Evolutionary conservation across 2,797 vertebrate species (phyloP).

Genomic region (Huso huso): DNA sequence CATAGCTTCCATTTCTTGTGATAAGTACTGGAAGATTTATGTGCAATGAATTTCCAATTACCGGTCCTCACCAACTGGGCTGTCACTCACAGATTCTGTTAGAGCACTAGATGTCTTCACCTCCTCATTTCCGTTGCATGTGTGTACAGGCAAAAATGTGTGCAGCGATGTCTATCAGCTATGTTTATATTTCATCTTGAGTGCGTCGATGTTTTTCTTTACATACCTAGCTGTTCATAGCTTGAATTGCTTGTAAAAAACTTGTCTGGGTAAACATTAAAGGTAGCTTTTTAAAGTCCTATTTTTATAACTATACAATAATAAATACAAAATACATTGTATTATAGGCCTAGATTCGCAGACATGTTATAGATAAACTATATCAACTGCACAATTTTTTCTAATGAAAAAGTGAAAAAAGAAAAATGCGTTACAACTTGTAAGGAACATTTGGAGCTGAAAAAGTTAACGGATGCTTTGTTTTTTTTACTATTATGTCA

Average conservation of each 20-base stretch:
- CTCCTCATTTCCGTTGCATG: constrained; percentile 31
- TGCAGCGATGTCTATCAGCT: constrained; percentile 23
- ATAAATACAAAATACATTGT: too few species aligned
- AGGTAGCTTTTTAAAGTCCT: neutral
- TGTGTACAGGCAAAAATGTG: constrained; percentile 23
- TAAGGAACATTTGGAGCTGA: too few species aligned
- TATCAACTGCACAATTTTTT: too few species aligned
- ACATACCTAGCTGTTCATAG: neutral
- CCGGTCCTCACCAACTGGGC: constrained; percentile 55
- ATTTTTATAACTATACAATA: neutral
- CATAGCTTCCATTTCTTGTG: constrained; percentile 11
- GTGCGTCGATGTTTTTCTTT: neutral
- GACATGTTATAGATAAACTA: too few species aligned
- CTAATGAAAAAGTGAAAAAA: too few species aligned
- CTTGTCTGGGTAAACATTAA: neutral
- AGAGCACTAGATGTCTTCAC: constrained; percentile 38
- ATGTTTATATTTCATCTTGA: constrained; percentile 5
- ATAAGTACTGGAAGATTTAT: constrained; percentile 63
- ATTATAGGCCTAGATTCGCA: too few species aligned
- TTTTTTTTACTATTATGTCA: too few species aligned
- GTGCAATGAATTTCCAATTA: constrained; percentile 65
- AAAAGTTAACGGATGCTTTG: too few species aligned
- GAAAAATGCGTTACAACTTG: too few species aligned
- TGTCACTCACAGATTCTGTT: constrained; percentile 50
- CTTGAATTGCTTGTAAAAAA: neutral